Base-by-base conservation (phyloP, 2,888 invertebrate species). In the Napeogenes sylphis region DNA sequence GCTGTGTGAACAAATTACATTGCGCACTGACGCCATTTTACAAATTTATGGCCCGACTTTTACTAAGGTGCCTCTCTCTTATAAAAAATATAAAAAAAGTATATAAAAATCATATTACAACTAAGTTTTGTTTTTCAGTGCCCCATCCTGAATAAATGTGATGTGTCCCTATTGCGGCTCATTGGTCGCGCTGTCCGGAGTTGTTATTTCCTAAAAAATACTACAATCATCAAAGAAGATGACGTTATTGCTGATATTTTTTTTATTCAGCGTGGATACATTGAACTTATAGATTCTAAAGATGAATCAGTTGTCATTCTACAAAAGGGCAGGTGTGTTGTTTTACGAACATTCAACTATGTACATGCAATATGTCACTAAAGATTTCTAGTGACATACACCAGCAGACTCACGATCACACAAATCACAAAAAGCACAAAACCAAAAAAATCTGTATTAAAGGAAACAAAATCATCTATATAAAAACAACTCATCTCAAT, bases 21-120 rank as follows among this genome's bases (percentile, higher is more conserved):
- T 88, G 3, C 76, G 88, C 0, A 84, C 87, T 2, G 88, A 88
- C 55, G 82, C 82, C 8, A 87, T 87, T 33, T 65, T 86, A 8
- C 79, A 86, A 46, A 83, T 88, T 4, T 88, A 87, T 59, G 88
- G 87, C 60, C 73, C 80, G 0, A 85, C 85, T 0, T 88, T 88
- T 64, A 74, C 80, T 42, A 80, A 81, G 78, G 87, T 87, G 63
- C 21, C 51, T 54, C 14, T 55, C 14, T 35, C 45, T 30, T 51
- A 47, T 14, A 2, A n/a, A 4, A n/a, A 4, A 47, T 47, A 6
- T 47, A 14, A 14, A 4, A 4, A 14, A 5, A 6, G 4, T n/a
- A 6, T 1, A 4, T 35, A 5, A 42, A 42, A 10, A 3, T 8
- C 10, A 10, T 10, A 42, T 42, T 6, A 3, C 42, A 42, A 42